Conservation (phyloP, 2,113 vertebrate species). For the Hemiprocne comata region DNA sequence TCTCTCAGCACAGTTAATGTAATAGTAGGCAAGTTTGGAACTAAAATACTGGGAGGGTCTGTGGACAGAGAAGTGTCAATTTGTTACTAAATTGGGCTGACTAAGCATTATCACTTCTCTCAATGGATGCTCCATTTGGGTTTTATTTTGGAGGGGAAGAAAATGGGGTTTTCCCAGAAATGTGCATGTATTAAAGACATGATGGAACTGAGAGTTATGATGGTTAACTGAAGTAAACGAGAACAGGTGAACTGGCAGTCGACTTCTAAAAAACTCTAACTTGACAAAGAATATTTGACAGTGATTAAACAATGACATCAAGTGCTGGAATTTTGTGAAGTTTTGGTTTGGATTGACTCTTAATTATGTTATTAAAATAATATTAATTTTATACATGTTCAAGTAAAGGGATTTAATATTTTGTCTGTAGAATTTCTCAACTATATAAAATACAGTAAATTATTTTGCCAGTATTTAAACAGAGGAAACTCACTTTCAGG, state of each 20-base stretch:
- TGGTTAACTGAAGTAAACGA: not conserved
- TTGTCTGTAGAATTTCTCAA: not conserved
- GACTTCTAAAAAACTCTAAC: not conserved
- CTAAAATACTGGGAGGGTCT: not conserved
- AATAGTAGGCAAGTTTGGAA: slow-evolving; percentile 28
- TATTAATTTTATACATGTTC: not conserved
- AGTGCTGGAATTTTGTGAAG: not conserved
- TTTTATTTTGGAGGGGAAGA: not conserved
- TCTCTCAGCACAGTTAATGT: slow-evolving; percentile 49
- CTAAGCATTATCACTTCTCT: not conserved
- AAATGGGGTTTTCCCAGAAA: not conserved
- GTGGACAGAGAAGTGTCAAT: not conserved
- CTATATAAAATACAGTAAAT: not conserved
- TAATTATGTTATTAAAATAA: not conserved
- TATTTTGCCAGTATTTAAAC: not conserved
- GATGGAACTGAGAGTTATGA: not conserved
- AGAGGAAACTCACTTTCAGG: not conserved
- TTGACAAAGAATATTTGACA: not conserved
- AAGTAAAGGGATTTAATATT: not conserved
- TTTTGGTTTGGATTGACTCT: not conserved
- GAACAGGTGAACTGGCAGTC: not conserved
- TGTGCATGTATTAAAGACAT: not conserved
- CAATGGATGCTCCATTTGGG: not conserved
- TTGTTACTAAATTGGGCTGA: not conserved
- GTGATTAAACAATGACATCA: not conserved